phyloP scores from a whole-genome alignment of 2,113 vertebrate species.

The Syngnathus floridae region DNA sequence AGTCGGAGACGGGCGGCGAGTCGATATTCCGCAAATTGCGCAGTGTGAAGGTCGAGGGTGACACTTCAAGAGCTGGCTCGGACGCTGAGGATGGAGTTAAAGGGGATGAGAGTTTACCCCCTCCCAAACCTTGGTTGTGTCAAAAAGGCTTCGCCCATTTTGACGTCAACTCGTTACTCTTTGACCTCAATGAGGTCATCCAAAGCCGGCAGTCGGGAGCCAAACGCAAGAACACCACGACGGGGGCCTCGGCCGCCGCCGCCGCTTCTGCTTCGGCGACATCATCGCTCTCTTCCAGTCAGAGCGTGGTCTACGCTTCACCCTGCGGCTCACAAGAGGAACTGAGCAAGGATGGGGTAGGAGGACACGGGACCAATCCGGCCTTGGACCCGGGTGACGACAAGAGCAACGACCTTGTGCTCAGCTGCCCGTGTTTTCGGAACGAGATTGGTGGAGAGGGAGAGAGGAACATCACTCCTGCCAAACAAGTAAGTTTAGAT shows the following conservation, averaged over 20 bases:
- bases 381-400: conserved; percentile 92
- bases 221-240: conserved; percentile 95
- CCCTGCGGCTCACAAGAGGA: conserved; percentile 97
- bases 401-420: conserved; percentile 94
- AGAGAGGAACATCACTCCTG: conserved; percentile 87
- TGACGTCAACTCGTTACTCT: conserved; percentile 92
- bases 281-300: conserved; percentile 76
- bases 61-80: conserved; percentile 80
- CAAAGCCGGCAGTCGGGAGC: conserved; percentile 85
- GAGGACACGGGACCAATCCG: conserved; percentile 61
- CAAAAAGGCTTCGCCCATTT: conserved; percentile 95
- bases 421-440: conserved; percentile 96
- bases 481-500: conserved; percentile 66
- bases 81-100: conserved; percentile 90
- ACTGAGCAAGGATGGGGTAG: conserved; percentile 83
- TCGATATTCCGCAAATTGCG: conserved; percentile 98
- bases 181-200: conserved; percentile 90
- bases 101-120: conserved; percentile 74
- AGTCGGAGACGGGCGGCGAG: conserved; percentile 94
- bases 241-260: conserved; percentile 90
- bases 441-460: conserved; percentile 96
- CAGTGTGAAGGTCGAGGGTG: conserved; percentile 89
- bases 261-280: conserved; percentile 84
- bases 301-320: conserved; percentile 81
- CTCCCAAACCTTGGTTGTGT: conserved; percentile 85